phyloP scores from a whole-genome alignment of 2,113 vertebrate species.

The Sapajus apella region DNA sequence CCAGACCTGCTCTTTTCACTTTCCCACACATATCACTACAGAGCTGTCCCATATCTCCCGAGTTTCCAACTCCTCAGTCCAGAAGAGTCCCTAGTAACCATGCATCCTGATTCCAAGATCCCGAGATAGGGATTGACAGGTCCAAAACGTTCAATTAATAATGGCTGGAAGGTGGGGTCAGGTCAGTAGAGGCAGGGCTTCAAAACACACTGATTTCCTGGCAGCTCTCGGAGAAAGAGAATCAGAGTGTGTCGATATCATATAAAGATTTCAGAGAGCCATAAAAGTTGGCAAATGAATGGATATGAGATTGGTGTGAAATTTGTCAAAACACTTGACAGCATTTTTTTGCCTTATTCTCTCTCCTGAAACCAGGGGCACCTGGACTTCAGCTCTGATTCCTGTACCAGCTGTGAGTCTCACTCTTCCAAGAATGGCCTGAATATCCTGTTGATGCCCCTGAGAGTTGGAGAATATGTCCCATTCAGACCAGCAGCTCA shows the following conservation, averaged over 20 bases:
- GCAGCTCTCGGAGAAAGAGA: not conserved
- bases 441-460: not conserved
- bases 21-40: not conserved
- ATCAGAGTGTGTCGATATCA: not conserved
- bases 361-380: not conserved
- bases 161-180: not conserved
- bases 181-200: not conserved
- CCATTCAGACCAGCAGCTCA: not conserved
- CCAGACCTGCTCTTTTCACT: not conserved
- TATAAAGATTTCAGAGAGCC: not conserved
- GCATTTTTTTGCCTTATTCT: not conserved
- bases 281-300: not conserved
- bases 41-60: not conserved
- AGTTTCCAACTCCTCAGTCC: not conserved
- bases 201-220: not conserved
- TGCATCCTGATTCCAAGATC: not conserved
- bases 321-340: not conserved
- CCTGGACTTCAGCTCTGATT: not conserved
- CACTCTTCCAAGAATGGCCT: not conserved
- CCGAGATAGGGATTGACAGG: not conserved
- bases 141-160: not conserved
- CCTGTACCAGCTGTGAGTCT: not conserved
- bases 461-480: not conserved
- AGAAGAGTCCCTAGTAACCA: not conserved
- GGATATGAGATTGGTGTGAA: not conserved